A percentile compares a stretch with the other conserved stretches of the same genome.
phyloP scores from a whole-genome alignment of 2,113 vertebrate species.

The Octodon degus region DNA sequence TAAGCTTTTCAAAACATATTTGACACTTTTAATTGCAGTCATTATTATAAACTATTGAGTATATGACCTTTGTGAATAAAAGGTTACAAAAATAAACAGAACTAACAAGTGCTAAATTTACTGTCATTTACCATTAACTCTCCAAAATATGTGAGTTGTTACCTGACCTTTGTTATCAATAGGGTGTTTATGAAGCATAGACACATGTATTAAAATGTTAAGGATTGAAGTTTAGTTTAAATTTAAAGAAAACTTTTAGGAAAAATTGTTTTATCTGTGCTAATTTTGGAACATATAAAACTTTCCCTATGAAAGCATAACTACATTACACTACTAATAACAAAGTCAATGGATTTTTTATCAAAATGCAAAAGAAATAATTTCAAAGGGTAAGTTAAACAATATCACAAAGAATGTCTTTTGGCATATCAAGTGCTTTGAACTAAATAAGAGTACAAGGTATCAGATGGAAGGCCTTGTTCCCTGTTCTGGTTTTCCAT shows the following conservation, averaged over 20 bases:
- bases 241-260: neutral
- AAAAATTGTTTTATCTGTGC: neutral
- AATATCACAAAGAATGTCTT: neutral
- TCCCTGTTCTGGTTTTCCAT: neutral
- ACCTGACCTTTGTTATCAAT: neutral
- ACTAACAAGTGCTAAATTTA: neutral
- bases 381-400: neutral
- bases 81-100: neutral
- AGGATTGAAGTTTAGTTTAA: neutral
- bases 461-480: neutral
- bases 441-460: neutral
- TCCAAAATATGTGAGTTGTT: neutral
- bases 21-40: neutral
- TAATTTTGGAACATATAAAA: neutral
- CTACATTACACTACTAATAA: neutral
- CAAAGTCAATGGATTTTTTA: neutral
- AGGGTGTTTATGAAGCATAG: neutral
- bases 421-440: neutral
- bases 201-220: neutral
- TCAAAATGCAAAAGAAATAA: neutral
- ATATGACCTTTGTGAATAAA: neutral
- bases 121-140: neutral
- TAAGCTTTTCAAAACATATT: no score
- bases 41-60: neutral
- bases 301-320: neutral